Evolutionary conservation across 1,140 invertebrate species (phyloP), one percentile per base, ranked within the genome.

Genomic region (Lordiphosa stackelbergi): DNA sequence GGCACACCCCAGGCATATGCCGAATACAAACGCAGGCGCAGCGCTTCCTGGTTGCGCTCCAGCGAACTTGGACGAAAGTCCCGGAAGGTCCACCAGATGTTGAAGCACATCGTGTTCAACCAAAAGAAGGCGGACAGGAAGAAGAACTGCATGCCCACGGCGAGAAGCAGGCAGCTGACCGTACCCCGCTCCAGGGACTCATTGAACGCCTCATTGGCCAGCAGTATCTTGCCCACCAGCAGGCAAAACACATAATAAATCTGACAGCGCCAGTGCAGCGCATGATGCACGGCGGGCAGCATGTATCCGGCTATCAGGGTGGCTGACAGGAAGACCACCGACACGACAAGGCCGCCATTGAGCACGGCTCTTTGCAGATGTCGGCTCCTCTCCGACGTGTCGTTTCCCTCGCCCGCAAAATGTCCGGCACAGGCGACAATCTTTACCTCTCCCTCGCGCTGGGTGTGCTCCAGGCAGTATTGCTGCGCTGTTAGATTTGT

Each of bases 41-140:
- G 91, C 31, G 91, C 89, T 88, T 95, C 94, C 90, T 95, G 94
- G 71, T 93, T 92, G 85, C 94, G 94, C 88, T 95, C 94, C 87
- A 95, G 88, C 75, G 91, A 93, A 66, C 94, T 93, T 38, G 94
- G 94, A 54, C 94, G 90, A 75, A 95, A 90, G 89, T 95, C 94
- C 53, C 94, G 94, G 91, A 95, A 95, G 9, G 96, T 97, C 92
- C 95, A 95, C 93, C 95, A 97, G 85, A 97, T 96, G 88, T 97
- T 96, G 89, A 97, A 96, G 88, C 96, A 96, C 94, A 98, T 97
- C 36, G 95, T 95, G 88, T 95, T 96, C 54, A 98, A 93, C 97
- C 97, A 98, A 88, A 97, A 97, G 90, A 98, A 98, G 57, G 96
- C 95, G 22, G 95, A 92, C 78, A 98, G 90, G 88, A 97, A 97